Evolutionary conservation across 2,797 vertebrate species (phyloP).

Genomic region (Gadopsis bispinosus): DNA sequence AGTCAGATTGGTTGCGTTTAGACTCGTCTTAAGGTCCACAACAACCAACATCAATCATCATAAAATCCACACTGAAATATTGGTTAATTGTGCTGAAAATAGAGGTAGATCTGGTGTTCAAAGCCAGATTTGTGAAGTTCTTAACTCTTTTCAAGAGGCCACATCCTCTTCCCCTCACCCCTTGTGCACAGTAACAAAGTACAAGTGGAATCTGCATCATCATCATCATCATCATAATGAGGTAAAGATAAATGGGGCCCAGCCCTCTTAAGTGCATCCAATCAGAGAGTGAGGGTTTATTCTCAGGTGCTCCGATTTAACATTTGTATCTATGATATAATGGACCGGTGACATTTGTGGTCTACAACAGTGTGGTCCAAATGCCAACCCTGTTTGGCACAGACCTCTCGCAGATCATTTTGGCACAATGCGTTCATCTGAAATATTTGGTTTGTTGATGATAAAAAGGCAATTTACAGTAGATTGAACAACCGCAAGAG

Average conservation of each 20-base stretch:
- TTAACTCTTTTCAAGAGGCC: constrained; percentile 60
- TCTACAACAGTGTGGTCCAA: constrained; percentile 64
- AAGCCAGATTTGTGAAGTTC: constrained; percentile 53
- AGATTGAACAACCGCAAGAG: constrained; percentile 47
- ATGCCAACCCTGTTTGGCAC: constrained; percentile 80
- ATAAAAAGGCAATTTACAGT: constrained; percentile 69
- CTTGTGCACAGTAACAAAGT: constrained; percentile 58
- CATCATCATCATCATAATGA: constrained; percentile 53
- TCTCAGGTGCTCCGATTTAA: constrained; percentile 59
- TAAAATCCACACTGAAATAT: constrained; percentile 44
- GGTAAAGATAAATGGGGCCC: constrained; percentile 73
- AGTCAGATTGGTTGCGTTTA: constrained; percentile 35
- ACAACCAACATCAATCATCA: constrained; percentile 30
- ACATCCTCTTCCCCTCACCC: constrained; percentile 34
- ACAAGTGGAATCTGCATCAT: constrained; percentile 58
- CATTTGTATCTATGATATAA: constrained; percentile 65
- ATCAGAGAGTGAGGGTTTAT: constrained; percentile 65
- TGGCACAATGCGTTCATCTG: constrained; percentile 78
- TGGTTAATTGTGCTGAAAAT: constrained; percentile 68
- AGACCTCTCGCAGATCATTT: constrained; percentile 75
- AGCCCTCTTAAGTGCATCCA: constrained; percentile 80
- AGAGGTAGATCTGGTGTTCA: constrained; percentile 63
- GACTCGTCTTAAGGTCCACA: constrained; percentile 31
- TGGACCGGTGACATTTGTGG: constrained; percentile 69
- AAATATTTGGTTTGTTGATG: constrained; percentile 75